Evolutionary conservation across 2,888 invertebrate genomes (phyloP), one percentile per base, ranked within the genome.

Genomic region (Ophioninae sp.): DNA sequence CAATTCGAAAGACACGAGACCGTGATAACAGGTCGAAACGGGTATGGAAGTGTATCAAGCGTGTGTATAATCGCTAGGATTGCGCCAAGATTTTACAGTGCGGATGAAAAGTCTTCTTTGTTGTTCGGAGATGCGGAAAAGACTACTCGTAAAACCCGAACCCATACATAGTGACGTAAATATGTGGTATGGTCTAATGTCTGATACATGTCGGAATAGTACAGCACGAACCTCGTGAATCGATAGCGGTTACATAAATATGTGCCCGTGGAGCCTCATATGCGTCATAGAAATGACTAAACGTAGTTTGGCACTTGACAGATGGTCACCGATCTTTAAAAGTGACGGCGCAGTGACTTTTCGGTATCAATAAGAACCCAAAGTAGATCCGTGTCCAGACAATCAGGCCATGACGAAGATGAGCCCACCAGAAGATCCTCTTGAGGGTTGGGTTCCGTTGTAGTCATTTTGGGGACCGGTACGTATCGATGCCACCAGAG

Each of bases 71-170:
- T 39, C n/a, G 67, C 50, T 56, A 56, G 50, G 72, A 50, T 50
- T 17, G 17, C 50, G 50, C 67, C 44, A 56, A 74, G 62, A 75
- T 78, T 84, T 84, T 75, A 30, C 78, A 64, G 75, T 76, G 74
- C 61, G 68, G 77, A 83, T 75, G 78, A 79, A 67, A 70, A 84
- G 78, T 84, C 81, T 84, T 83, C 75, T 72, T 30, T 65, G 75
- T 76, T 84, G 72, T 81, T 84, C 84, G 84, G 67, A 84, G 81
- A 81, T 68, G 78, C 75, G 84, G 81, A 81, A 84, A 84, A 75
- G 79, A 59, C 75, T 65, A 62, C 65, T 64, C 68, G 44, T 70
- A 65, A 65, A 41, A 73, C 61, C 50, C 74, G 37, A 30, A 73
- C 68, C 21, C 41, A 62, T 56, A 23, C 57, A 57, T 37, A 57